Base-by-base conservation (phyloP, 2,888 invertebrate genomes). In the Isoperla grammatica region DNA sequence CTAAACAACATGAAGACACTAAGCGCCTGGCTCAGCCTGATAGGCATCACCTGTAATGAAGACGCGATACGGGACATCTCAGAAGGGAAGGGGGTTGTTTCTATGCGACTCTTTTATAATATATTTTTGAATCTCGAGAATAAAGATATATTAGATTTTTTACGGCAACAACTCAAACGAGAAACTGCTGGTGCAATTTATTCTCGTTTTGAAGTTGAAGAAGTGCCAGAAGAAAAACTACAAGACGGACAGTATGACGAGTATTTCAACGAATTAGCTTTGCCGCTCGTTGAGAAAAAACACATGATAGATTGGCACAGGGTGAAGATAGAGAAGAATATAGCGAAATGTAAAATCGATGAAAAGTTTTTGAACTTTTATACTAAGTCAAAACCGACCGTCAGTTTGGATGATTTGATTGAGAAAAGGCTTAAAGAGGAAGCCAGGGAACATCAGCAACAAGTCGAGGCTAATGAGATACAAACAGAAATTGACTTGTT, bases 91-190 rank as follows among this genome's bases (percentile, higher is more conserved):
- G 79, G 80, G 2, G 75, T 78, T 8, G 71, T 79, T 0, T 72
- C 82, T 5, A 71, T 83, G 3, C 76, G 80, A 29, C 67, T 86
- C 1, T 82, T 84, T 69, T 84, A 84, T 70, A 79, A 81, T 70
- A 70, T 85, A 3, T 85, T 81, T 68, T 72, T 85, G 8, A 76
- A 77, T 63, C 72, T 85, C 53, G 81, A 84, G 65, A 79, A 79
- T 68, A 81, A 78, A 69, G 80, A 81, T 66, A 76, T 78, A 48
- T 74, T 79, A 12, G 74, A 80, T 67, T 82, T 81, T 66, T 77
- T 81, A 22, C 77, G 79, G 63, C 70, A 74, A 58, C 79, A 79
- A 66, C 76, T 67, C 39, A 68, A 69, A 54, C 65, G 69, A 2
- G 70, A 70, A 29, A 68, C 66, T n/a, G 68, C 65, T 5, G 63